Conservation (phyloP, 2,888 invertebrate species). For the Drosophila robusta region DNA sequence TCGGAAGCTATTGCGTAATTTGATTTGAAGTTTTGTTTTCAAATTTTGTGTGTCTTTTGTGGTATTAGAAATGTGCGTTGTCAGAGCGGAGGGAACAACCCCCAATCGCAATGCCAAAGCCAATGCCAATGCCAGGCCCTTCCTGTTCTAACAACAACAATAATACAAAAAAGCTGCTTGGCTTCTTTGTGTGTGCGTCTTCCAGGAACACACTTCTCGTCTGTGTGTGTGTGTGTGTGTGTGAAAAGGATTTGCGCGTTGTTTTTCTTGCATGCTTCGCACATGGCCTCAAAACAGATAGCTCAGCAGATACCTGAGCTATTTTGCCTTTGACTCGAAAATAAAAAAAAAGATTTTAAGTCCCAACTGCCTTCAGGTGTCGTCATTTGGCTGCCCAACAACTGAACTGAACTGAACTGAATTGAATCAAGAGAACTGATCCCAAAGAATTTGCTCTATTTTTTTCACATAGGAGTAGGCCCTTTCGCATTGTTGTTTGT, state of each 20-base stretch:
- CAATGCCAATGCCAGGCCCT: slow-evolving; percentile 33
- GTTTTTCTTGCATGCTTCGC: slow-evolving; percentile 55
- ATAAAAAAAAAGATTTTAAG: slow-evolving; percentile 17
- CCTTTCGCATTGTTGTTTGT: slow-evolving; percentile 47
- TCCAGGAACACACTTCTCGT: slow-evolving; percentile 38
- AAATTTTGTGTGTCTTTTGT: slow-evolving; percentile 16
- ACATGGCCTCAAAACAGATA: slow-evolving; percentile 61
- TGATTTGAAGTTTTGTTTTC: slow-evolving; percentile 9
- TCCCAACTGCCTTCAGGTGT: slow-evolving; percentile 50
- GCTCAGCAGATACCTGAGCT: slow-evolving; percentile 75
- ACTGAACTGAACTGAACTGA: neutral
- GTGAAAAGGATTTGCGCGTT: slow-evolving; percentile 76
- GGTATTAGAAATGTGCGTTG: slow-evolving; percentile 46
- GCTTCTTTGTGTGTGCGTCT: slow-evolving; percentile 51
- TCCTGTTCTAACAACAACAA: slow-evolving; percentile 48
- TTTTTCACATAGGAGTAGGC: slow-evolving; percentile 20
- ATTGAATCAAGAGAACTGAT: slow-evolving; percentile 27
- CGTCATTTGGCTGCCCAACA: slow-evolving; percentile 35
- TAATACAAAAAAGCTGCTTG: slow-evolving; percentile 38
- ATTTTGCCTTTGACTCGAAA: slow-evolving; percentile 55
- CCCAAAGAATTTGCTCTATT: slow-evolving; percentile 64
- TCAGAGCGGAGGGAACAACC: slow-evolving; percentile 39
- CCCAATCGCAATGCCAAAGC: slow-evolving; percentile 8
- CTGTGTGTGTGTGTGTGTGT: slow-evolving; percentile 40
- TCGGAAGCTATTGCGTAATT: slow-evolving; percentile 56